These are phyloP conservation scores for Bhutanitis thaidina DNA, from an alignment of 2,888 invertebrate genomes.

Conservation along the genomic window DNA sequence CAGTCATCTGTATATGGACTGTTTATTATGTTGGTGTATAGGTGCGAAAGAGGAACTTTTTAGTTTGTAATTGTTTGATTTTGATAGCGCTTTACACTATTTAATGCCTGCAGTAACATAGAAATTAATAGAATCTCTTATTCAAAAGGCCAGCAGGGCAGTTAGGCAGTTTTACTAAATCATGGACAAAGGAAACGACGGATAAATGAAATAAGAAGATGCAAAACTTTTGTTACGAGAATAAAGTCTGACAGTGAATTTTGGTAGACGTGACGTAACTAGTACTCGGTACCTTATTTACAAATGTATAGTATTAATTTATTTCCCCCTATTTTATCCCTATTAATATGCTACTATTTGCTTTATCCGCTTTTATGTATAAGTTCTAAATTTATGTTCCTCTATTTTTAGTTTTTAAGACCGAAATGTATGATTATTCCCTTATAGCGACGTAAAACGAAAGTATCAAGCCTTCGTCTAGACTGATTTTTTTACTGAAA, in stretches of 20 bases:
- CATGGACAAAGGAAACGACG: background rate
- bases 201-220: background rate
- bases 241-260: constrained; percentile 12
- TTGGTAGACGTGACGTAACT: background rate
- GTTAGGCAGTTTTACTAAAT: background rate
- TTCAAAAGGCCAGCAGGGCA: background rate
- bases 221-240: constrained; percentile 2
- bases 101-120: constrained; percentile 21
- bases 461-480: constrained; percentile 46
- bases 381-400: constrained; percentile 38
- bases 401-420: constrained; percentile 49
- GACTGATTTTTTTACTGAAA: constrained; percentile 64
- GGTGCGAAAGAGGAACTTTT: background rate
- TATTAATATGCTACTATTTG: constrained; percentile 29
- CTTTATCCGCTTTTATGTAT: constrained; percentile 29
- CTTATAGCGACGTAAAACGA: constrained; percentile 40
- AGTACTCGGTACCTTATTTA: background rate
- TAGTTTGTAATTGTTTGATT: background rate
- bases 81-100: background rate
- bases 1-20: constrained; percentile 41
- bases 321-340: constrained; percentile 1
- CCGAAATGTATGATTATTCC: constrained; percentile 29
- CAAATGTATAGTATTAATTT: constrained; percentile 12
- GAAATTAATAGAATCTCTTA: constrained; percentile 12
- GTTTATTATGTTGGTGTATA: constrained; percentile 20